These are phyloP conservation scores for Aviceda subcristata DNA, from an alignment of 2,113 vertebrate species.

Conservation along the genomic window DNA sequence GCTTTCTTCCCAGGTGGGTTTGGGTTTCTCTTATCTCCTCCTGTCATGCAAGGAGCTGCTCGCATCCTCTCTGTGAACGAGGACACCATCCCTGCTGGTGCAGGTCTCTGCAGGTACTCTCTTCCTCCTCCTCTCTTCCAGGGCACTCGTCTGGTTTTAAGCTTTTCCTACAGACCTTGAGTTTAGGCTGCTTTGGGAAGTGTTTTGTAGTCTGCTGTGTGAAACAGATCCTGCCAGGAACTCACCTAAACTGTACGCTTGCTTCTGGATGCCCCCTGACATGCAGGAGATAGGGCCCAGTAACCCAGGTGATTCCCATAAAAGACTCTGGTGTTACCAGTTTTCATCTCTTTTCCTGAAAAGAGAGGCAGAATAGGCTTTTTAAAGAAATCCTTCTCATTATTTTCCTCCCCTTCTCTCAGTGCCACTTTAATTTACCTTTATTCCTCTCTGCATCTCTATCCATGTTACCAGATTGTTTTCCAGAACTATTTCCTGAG, in stretches of 20 bases:
- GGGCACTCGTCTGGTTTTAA: not conserved
- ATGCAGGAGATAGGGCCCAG: not conserved
- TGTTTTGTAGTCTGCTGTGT: not conserved
- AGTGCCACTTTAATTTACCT: not conserved
- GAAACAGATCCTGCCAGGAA: not conserved
- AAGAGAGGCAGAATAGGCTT: not conserved
- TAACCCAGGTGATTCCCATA: not conserved
- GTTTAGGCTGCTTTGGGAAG: not conserved
- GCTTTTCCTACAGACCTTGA: not conserved
- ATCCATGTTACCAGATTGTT: not conserved
- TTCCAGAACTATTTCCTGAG: not conserved
- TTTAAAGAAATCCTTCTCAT: not conserved
- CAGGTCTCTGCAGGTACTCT: not conserved
- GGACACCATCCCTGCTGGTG: accelerated
- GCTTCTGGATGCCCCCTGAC: not conserved
- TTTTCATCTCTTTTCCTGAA: not conserved
- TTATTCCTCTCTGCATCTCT: not conserved
- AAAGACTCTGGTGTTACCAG: not conserved
- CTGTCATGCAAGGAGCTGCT: not conserved
- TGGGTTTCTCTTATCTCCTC: not conserved
- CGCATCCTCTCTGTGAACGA: accelerated
- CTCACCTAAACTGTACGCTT: no score
- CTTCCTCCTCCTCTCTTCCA: not conserved
- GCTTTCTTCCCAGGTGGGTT: not conserved
- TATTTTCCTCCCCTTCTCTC: not conserved